These are phyloP conservation scores for Latheticus oryzae DNA, from an alignment of 2,888 invertebrate genomes.

Conservation along the genomic window DNA sequence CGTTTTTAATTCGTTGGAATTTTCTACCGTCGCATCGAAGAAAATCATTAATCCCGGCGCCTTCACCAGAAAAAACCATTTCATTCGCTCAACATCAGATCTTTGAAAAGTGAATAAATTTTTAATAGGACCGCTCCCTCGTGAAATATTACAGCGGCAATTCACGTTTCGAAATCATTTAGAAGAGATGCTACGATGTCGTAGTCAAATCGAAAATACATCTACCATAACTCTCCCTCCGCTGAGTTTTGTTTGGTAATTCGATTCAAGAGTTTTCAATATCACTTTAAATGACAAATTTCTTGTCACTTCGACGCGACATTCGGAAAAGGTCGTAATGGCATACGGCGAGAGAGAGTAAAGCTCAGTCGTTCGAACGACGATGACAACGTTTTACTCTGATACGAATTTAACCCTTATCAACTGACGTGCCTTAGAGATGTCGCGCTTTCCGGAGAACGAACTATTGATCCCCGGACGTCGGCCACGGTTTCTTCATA, in stretches of 20 bases:
- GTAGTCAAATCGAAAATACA: slow-evolving; percentile 39
- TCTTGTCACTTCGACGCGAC: slow-evolving; percentile 43
- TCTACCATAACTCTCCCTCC: slow-evolving; percentile 32
- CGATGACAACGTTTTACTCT: slow-evolving; percentile 59
- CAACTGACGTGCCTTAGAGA: slow-evolving; percentile 62
- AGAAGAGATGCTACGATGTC: slow-evolving; percentile 32
- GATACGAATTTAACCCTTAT: slow-evolving; percentile 68
- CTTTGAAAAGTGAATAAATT: slow-evolving; percentile 31
- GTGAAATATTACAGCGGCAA: slow-evolving; percentile 29
- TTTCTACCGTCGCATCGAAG: neutral
- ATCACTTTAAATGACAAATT: slow-evolving; percentile 55
- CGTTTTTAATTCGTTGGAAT: slow-evolving; percentile 3
- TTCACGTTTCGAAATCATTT: slow-evolving; percentile 41
- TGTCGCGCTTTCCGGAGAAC: slow-evolving; percentile 57
- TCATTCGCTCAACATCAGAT: slow-evolving; percentile 11
- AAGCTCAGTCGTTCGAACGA: slow-evolving; percentile 29
- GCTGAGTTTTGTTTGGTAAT: slow-evolving; percentile 44
- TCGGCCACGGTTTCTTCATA: slow-evolving; percentile 11
- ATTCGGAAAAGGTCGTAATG: slow-evolving; percentile 31
- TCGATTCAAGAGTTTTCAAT: slow-evolving; percentile 51
- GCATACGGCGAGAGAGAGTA: slow-evolving; percentile 21
- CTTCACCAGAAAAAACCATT: slow-evolving; percentile 30
- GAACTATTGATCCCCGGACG: slow-evolving; percentile 56
- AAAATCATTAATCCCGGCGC: slow-evolving; percentile 36
- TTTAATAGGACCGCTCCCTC: slow-evolving; percentile 30